Evolutionary conservation across 2,888 invertebrate species (phyloP), one percentile per base, ranked within the genome.

Genomic region (Hecatera dysodea): DNA sequence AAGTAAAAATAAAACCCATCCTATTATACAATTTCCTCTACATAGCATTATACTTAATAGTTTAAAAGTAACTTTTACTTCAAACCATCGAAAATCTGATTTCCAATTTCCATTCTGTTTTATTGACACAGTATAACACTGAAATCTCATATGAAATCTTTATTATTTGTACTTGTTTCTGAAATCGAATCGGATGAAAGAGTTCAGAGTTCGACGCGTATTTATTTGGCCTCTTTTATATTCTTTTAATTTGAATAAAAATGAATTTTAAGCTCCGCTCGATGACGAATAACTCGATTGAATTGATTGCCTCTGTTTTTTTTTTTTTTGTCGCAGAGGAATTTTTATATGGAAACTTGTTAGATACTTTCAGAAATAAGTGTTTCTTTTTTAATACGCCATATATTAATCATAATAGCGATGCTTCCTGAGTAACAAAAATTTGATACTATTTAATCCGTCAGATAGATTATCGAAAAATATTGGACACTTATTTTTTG

Each of bases 111-210:
- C 7, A 17, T 39, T 39, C 42, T 27, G 2, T 42, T 44, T 61
- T 52, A 27, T 24, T 27, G 6, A 61, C 19, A 22, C 0, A 12
- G 12, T 36, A 39, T 42, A 22, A 52, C 36, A 6, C 36, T 61
- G 36, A 62, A 61, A 62, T 46, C 29, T 46, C 29, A 4, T 29
- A n/a, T 29, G 52, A 36, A 36, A 5, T 36, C 33, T 44, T 19
- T 33, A 19, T 39, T 53, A 9, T 61, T 53, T 36, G 11, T 15
- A 12, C 22, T 44, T 12, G 17, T 19, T 62, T 19, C 9, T 33
- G 46, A 73, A 48, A 71, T 8, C 39, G 44, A 42, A 0, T 42
- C n/a, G 29, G 39, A 39, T 29, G 7, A 29, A 71, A 62, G 24
- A 52, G 36, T 62, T 61, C 36, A 29, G 39, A 22, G 15, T n/a